Conservation (phyloP, 1,140 invertebrate species). For the Drosophila bocqueti region DNA sequence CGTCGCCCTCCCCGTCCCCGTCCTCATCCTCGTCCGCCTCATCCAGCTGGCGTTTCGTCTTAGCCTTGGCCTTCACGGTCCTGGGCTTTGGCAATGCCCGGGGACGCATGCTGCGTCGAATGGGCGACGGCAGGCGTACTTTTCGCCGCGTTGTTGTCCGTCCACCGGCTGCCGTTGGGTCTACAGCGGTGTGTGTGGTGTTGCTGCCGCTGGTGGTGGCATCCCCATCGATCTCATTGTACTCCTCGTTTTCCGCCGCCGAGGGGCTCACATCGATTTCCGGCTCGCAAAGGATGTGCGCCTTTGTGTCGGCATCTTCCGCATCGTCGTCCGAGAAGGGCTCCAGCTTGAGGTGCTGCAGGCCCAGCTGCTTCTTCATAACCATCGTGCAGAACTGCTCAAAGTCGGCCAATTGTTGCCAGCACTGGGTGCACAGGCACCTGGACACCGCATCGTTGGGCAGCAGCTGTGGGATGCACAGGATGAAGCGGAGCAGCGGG, state of each 20-base stretch:
- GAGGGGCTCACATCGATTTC: conserved; percentile 47
- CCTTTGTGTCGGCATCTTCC: conserved; percentile 27
- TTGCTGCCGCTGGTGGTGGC: conserved; percentile 5
- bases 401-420: conserved; percentile 53
- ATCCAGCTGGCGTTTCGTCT: conserved; percentile 17
- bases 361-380: conserved; percentile 41
- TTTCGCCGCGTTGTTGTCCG: not conserved
- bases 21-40: conserved; percentile 20
- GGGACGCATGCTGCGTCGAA: conserved; percentile 35
- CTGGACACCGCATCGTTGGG: conserved; percentile 29
- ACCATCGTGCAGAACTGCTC: conserved; percentile 49
- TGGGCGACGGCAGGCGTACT: conserved; percentile 15
- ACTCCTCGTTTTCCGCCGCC: conserved; percentile 21
- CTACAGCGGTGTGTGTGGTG: not conserved
- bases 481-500: no score
- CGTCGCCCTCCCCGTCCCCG: not conserved
- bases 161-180: not conserved
- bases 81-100: conserved; percentile 5
- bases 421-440: conserved; percentile 45
- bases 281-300: conserved; percentile 44
- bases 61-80: conserved; percentile 15
- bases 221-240: conserved; percentile 43
- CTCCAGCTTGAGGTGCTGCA: conserved; percentile 45
- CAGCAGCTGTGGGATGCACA: conserved; percentile 20
- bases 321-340: conserved; percentile 25